phyloP scores from a whole-genome alignment of 64 coral and sea anemone genomes.

The Montipora capricornis region DNA sequence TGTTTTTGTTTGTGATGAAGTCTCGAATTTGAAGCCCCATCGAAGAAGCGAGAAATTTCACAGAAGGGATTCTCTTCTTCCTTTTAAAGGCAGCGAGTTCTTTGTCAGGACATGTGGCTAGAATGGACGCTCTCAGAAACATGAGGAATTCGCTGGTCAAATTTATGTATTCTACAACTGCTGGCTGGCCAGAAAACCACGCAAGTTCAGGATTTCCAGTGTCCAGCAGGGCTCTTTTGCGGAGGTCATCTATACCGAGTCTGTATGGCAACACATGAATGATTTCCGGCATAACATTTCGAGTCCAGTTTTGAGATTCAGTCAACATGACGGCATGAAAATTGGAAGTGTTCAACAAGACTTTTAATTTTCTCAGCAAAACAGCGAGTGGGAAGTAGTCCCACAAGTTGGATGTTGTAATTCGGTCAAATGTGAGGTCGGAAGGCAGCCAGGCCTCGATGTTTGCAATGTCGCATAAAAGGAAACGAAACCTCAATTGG shows the following conservation, averaged over 20 bases:
- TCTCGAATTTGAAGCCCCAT: conserved; percentile 40
- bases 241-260: neutral
- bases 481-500: neutral
- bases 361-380: conserved; percentile 1
- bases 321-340: conserved; percentile 24
- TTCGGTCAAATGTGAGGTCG: conserved; percentile 26
- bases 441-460: neutral
- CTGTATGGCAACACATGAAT: neutral
- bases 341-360: conserved; percentile 28
- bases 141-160: neutral
- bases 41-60: neutral
- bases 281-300: conserved; percentile 11
- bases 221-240: conserved; percentile 13
- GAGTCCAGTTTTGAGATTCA: conserved; percentile 16
- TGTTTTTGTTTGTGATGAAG: conserved; percentile 27
- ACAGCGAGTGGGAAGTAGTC: conserved; percentile 10
- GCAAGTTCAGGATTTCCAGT: neutral
- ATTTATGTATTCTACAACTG: neutral
- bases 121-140: neutral
- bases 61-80: conserved; percentile 4
- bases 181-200: neutral
- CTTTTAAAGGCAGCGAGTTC: neutral
- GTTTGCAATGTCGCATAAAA: conserved; percentile 23
- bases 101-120: neutral
- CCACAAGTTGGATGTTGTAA: conserved; percentile 54